phyloP scores from a whole-genome alignment of 2,113 vertebrate species.

The Thunnus thynnus region DNA sequence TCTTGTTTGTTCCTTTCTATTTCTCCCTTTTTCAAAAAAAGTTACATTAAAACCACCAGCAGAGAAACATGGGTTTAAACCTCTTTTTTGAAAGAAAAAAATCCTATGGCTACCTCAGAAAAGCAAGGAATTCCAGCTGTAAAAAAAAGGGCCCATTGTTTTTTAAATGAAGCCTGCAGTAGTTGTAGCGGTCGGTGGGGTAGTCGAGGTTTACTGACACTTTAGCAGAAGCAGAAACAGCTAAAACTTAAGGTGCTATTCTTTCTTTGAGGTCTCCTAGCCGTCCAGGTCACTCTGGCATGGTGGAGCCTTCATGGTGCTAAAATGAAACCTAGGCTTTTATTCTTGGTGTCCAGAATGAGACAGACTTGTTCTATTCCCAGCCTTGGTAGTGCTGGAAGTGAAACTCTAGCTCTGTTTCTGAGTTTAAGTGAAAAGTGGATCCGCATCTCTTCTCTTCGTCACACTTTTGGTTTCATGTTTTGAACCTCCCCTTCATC shows the following conservation, averaged over 20 bases:
- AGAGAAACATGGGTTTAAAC: conserved; percentile 84
- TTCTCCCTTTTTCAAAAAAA: conserved; percentile 58
- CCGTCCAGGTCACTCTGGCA: conserved; percentile 61
- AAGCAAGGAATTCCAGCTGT: conserved; percentile 67
- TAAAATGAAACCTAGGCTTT: conserved; percentile 81
- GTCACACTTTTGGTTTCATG: conserved; percentile 13
- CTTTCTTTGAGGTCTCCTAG: conserved; percentile 77
- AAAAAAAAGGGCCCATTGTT: conserved; percentile 64
- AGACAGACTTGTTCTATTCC: conserved; percentile 55
- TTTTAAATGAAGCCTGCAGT: conserved; percentile 68
- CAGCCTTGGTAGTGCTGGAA: conserved; percentile 44
- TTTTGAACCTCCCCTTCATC: conserved; percentile 17
- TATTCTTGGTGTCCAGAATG: conserved; percentile 61
- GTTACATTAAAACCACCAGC: conserved; percentile 79
- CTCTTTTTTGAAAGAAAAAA: conserved; percentile 74
- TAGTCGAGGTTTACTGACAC: conserved; percentile 50
- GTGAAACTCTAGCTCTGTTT: conserved; percentile 30
- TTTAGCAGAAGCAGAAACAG: conserved; percentile 72
- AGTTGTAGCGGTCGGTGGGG: conserved; percentile 45
- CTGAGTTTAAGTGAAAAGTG: conserved; percentile 30
- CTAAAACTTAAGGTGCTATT: conserved; percentile 83
- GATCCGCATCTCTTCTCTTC: conserved; percentile 14
- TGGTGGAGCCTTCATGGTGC: conserved; percentile 85
- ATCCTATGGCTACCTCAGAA: conserved; percentile 86
- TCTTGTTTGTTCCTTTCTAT: conserved; percentile 54